Evolutionary conservation across 2,113 vertebrate genomes (phyloP).

Genomic region (Galemys pyrenaicus): DNA sequence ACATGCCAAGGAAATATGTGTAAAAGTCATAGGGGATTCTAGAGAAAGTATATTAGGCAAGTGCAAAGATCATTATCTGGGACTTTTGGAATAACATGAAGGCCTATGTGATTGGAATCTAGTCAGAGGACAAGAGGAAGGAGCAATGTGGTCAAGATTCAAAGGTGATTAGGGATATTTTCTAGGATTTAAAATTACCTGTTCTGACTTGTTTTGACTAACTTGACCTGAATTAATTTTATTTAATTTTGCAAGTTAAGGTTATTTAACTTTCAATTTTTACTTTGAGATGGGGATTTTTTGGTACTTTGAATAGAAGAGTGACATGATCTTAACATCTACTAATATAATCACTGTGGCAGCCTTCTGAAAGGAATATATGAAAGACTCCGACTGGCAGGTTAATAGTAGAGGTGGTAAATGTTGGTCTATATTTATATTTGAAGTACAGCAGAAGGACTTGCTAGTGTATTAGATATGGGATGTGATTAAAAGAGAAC

Average conservation of each 20-base stretch:
- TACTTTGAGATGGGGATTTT: not conserved
- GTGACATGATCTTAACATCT: not conserved
- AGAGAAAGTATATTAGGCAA: not conserved
- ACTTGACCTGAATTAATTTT: not conserved
- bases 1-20: not conserved
- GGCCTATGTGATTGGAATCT: not conserved
- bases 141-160: not conserved
- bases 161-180: not conserved
- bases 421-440: not conserved
- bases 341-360: not conserved
- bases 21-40: not conserved
- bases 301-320: not conserved
- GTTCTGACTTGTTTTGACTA: not conserved
- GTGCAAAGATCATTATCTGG: not conserved
- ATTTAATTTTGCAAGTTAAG: constrained; percentile 5
- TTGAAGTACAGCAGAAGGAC: not conserved
- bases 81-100: not conserved
- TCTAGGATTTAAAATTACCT: not conserved
- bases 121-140: not conserved
- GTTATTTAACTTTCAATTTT: constrained; percentile 9
- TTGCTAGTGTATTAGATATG: not conserved
- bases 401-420: not conserved
- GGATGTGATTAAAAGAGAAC: not conserved
- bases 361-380: not conserved
- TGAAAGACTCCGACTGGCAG: not conserved